phyloP scores from a whole-genome alignment of 1,140 invertebrate species.

The Arion vulgaris region DNA sequence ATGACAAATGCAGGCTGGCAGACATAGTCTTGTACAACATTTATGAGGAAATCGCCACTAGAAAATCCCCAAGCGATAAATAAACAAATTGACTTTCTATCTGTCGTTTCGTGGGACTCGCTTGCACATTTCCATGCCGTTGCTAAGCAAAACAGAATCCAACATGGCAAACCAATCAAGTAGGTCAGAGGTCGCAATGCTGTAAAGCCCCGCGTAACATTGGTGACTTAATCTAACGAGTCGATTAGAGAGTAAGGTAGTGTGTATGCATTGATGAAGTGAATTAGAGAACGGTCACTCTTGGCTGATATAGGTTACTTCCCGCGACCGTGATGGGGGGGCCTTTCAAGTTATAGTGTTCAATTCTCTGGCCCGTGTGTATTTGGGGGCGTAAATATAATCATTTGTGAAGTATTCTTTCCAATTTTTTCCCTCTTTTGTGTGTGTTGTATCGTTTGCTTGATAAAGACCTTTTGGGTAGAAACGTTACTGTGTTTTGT shows the following conservation, averaged over 20 bases:
- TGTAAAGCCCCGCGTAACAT: background rate
- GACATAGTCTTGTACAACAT: background rate
- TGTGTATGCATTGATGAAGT: background rate
- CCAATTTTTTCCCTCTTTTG: too few relatives aligned
- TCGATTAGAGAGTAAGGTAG: background rate
- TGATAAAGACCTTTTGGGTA: too few relatives aligned
- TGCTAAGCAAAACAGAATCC: conserved; percentile 24
- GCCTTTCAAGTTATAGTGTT: too few relatives aligned
- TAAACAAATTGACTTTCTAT: conserved; percentile 29
- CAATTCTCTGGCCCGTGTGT: too few relatives aligned
- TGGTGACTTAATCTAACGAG: conserved; percentile 29
- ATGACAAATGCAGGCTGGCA: background rate
- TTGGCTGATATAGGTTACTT: background rate
- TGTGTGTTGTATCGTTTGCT: too few relatives aligned
- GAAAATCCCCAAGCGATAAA: conserved; percentile 16
- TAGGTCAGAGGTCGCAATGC: conserved; percentile 21
- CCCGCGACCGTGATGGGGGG: too few relatives aligned
- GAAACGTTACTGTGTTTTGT: too few relatives aligned
- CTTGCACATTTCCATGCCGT: conserved; percentile 28
- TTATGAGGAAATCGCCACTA: background rate
- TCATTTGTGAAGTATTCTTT: too few relatives aligned
- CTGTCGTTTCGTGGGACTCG: background rate
- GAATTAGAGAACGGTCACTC: background rate
- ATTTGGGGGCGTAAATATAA: too few relatives aligned
- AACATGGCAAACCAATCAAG: conserved; percentile 35